Evolutionary conservation across 2,888 invertebrate species (phyloP).

Genomic region (Abscondita cerata): DNA sequence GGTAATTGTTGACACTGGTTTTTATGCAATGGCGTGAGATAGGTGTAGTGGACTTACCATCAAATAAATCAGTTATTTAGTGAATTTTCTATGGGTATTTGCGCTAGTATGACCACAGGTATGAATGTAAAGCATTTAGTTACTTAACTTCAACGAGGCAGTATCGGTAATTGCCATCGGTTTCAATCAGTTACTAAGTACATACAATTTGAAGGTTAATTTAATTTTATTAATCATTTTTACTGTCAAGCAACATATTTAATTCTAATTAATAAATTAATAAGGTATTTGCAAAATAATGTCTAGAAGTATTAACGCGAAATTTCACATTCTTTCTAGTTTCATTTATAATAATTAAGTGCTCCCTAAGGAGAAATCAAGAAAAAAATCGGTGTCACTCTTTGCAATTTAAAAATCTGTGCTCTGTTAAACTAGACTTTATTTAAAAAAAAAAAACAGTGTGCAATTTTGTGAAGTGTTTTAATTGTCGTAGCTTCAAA

Average conservation of each 20-base stretch:
- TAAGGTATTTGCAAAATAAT: background rate
- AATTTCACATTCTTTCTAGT: background rate
- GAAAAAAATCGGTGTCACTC: too few relatives aligned
- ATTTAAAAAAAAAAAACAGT: too few relatives aligned
- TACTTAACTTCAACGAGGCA: too few relatives aligned
- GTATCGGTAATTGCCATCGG: background rate
- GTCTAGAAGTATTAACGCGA: background rate
- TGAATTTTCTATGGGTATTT: background rate
- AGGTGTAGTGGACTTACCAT: background rate
- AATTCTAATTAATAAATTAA: background rate
- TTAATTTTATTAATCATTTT: slow-evolving; percentile 8
- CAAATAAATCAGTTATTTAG: background rate
- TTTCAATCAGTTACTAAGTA: background rate
- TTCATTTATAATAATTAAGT: too few relatives aligned
- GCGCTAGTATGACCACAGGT: too few relatives aligned
- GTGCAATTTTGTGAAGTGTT: too few relatives aligned
- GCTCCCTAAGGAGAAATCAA: too few relatives aligned
- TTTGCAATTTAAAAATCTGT: too few relatives aligned
- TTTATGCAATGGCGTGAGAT: slow-evolving; percentile 6
- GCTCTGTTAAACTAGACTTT: too few relatives aligned
- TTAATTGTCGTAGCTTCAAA: too few relatives aligned
- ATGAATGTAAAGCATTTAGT: too few relatives aligned
- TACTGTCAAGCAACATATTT: background rate
- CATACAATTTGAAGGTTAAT: slow-evolving; percentile 8
- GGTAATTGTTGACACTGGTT: slow-evolving; percentile 6